Conservation (phyloP, 2,113 vertebrate species). For the Seriola rivoliana region DNA sequence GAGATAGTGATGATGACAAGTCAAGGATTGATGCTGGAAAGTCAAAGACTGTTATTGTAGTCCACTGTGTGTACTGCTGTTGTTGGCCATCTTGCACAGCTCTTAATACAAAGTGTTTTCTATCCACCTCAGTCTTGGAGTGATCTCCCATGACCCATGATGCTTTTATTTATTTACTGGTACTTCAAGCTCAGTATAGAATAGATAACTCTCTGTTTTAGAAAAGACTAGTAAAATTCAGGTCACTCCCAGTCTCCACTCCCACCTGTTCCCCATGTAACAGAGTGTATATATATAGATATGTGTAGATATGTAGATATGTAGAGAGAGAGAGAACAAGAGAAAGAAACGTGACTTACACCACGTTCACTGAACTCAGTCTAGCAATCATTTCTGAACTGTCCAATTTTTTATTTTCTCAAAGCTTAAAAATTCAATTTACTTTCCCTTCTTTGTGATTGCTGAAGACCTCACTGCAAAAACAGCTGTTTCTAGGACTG, state of each 20-base stretch:
- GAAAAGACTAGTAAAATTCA: background rate
- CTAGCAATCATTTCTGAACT: background rate
- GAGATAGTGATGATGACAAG: constrained; percentile 13
- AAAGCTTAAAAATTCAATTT: background rate
- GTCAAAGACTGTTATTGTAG: constrained; percentile 14
- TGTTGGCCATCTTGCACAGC: background rate
- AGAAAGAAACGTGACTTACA: background rate
- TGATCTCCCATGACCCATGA: background rate
- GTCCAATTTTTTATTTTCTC: background rate
- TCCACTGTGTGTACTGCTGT: background rate
- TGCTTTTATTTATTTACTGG: constrained; percentile 11
- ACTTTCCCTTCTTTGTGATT: background rate
- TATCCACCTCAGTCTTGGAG: background rate
- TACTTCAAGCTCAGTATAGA: background rate
- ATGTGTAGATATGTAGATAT: too few species aligned
- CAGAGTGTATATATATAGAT: too few species aligned
- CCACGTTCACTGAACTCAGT: background rate
- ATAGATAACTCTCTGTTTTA: background rate
- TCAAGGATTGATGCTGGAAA: constrained; percentile 2
- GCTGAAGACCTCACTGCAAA: background rate
- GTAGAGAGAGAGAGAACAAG: too few species aligned
- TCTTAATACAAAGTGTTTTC: constrained; percentile 18
- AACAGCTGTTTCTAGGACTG: background rate
- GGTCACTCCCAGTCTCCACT: background rate
- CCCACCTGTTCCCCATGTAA: background rate